Evolutionary conservation across 2,113 vertebrate genomes (phyloP).

Genomic region (Brachypodius melanocephalos): DNA sequence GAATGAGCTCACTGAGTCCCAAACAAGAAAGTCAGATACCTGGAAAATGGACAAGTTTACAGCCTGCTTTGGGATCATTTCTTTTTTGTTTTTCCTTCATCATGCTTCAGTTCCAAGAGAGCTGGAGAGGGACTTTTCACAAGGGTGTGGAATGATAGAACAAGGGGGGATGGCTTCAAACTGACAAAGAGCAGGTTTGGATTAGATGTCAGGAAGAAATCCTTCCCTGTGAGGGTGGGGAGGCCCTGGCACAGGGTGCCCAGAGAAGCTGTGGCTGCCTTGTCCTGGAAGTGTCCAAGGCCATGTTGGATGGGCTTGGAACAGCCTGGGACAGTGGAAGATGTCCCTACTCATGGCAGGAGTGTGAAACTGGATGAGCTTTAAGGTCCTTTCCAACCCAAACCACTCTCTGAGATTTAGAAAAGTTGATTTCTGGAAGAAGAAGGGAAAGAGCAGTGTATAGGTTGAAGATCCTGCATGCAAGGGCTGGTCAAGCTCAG

Average conservation of each 20-base stretch:
- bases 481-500: not conserved
- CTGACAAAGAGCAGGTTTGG: not conserved
- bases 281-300: not conserved
- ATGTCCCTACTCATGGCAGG: not conserved
- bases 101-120: not conserved
- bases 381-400: not conserved
- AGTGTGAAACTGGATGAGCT: not conserved
- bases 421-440: not conserved
- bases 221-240: fast-evolving
- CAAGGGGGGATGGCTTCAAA: not conserved
- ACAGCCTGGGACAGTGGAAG: not conserved
- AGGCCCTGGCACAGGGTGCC: not conserved
- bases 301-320: fast-evolving
- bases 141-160: not conserved
- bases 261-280: not conserved
- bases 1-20: not conserved
- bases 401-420: not conserved
- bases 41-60: not conserved
- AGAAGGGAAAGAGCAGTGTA: not conserved
- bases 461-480: not conserved
- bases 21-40: not conserved
- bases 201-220: not conserved
- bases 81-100: not conserved
- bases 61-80: not conserved
- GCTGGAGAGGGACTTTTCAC: not conserved